phyloP scores from a whole-genome alignment of 2,888 invertebrate species.

The Tyria jacobaeae region DNA sequence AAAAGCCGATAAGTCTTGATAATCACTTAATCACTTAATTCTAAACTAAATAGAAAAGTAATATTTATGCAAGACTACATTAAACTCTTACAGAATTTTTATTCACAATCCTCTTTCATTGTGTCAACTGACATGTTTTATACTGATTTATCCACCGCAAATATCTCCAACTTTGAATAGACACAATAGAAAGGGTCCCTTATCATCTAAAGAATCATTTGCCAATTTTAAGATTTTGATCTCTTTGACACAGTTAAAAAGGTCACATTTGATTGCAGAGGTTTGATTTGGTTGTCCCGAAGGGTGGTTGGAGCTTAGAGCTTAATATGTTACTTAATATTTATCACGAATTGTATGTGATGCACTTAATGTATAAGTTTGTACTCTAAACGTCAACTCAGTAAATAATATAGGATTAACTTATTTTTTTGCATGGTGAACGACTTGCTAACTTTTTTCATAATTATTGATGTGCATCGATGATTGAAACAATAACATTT shows the following conservation, averaged over 20 bases:
- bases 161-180: constrained; percentile 21
- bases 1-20: too few species aligned
- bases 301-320: not conserved
- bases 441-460: too few species aligned
- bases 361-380: not conserved
- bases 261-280: constrained; percentile 26
- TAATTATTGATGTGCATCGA: too few species aligned
- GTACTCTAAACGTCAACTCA: too few species aligned
- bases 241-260: constrained; percentile 35
- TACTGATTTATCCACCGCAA: constrained; percentile 8
- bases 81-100: too few species aligned
- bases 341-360: not conserved
- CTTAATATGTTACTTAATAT: not conserved
- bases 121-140: constrained; percentile 1
- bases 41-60: too few species aligned
- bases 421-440: too few species aligned
- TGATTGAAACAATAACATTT: too few species aligned
- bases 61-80: too few species aligned
- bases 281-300: too few species aligned
- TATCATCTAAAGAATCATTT: constrained; percentile 38
- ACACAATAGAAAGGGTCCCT: constrained; percentile 31
- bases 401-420: too few species aligned
- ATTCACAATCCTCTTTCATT: not conserved
- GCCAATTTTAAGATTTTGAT: constrained; percentile 32
- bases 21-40: too few species aligned